Percentiles rank a stretch among this genome's conserved stretches.
These are phyloP conservation scores for Sardinella longiceps DNA, from an alignment of 2,797 vertebrate species.

Conservation along the genomic window DNA sequence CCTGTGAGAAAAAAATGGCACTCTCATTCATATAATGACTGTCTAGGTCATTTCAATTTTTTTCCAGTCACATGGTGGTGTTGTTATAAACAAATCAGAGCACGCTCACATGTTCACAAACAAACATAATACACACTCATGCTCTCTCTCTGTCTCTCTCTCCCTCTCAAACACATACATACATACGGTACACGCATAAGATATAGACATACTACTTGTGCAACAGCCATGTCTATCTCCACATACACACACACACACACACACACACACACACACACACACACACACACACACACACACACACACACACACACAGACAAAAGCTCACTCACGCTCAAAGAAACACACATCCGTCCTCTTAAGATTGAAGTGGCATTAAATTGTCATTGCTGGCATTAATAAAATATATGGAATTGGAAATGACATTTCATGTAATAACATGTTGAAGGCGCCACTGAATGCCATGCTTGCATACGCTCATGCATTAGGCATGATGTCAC, in stretches of 20 bases:
- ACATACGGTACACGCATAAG: not conserved
- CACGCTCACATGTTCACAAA: not conserved
- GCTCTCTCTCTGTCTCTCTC: not conserved
- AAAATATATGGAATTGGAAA: slow-evolving; percentile 9
- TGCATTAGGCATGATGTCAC: not conserved
- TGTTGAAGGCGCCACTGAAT: not conserved
- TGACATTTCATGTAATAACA: slow-evolving; percentile 25
- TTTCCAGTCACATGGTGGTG: not conserved
- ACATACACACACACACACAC: not conserved
- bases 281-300: not conserved
- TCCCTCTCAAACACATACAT: not conserved
- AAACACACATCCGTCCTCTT: not conserved
- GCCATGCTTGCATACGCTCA: not conserved
- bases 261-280: not conserved
- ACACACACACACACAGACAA: not conserved
- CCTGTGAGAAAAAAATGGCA: not conserved
- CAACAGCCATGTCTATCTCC: not conserved
- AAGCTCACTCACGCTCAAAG: not conserved
- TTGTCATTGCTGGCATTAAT: not conserved
- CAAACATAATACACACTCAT: not conserved
- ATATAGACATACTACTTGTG: no score
- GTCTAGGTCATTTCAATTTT: not conserved
- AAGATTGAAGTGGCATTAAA: not conserved
- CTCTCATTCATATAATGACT: not conserved
- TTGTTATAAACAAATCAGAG: not conserved